phyloP scores from a whole-genome alignment of 2,888 invertebrate species.

The Tetranychus truncatus region DNA sequence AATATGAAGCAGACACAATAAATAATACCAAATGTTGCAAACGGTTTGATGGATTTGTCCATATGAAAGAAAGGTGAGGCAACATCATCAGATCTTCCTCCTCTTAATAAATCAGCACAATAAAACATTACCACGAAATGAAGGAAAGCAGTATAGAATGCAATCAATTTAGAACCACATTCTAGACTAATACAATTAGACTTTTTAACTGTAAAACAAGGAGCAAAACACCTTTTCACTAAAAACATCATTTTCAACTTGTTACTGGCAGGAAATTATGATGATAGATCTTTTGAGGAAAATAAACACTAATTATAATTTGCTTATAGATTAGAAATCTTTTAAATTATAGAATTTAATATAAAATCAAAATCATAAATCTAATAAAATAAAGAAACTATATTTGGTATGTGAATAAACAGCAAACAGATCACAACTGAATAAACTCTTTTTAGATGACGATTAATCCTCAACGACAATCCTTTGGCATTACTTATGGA shows the following conservation, averaged over 20 bases:
- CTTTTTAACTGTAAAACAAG: constrained; percentile 20
- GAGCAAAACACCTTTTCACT: constrained; percentile 18
- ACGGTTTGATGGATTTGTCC: constrained; percentile 15
- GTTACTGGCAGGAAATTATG: too few species aligned
- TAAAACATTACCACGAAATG: constrained; percentile 19
- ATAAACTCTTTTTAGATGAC: too few species aligned
- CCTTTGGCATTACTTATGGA: too few species aligned
- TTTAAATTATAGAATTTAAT: too few species aligned
- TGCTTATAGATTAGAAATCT: too few species aligned
- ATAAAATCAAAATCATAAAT: too few species aligned
- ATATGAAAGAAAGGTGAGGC: constrained; percentile 21
- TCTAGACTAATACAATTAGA: constrained; percentile 16
- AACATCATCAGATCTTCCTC: constrained; percentile 18
- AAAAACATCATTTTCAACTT: background rate
- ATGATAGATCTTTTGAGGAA: too few species aligned
- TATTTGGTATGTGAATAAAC: too few species aligned
- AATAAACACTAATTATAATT: too few species aligned
- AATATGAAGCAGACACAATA: constrained; percentile 20
- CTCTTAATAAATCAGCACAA: constrained; percentile 14
- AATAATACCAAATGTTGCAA: constrained; percentile 13
- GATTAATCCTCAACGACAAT: too few species aligned
- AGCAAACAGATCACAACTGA: too few species aligned
- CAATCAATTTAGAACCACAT: constrained; percentile 17
- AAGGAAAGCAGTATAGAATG: constrained; percentile 18
- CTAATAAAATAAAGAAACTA: too few species aligned